Percentiles rank a stretch among this genome's conserved stretches.
Evolutionary conservation across 1,140 invertebrate genomes (phyloP).

Genomic region (Cydia amplana): DNA sequence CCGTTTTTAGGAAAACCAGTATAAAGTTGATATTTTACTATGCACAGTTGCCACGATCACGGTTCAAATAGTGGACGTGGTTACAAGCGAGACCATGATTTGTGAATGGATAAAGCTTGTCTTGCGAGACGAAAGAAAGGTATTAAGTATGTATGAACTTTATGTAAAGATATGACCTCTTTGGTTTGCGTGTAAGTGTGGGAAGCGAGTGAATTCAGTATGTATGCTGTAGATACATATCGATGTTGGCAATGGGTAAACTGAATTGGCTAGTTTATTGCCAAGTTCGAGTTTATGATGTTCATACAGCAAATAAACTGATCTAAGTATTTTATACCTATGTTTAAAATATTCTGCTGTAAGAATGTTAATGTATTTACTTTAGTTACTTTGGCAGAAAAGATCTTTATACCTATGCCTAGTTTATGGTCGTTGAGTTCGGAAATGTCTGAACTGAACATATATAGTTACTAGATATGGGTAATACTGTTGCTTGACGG

Average conservation of each 20-base stretch:
- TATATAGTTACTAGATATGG: too few species aligned
- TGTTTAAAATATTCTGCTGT: background rate
- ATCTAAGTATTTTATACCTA: background rate
- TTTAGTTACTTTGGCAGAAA: too few species aligned
- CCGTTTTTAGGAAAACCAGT: background rate
- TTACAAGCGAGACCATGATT: background rate
- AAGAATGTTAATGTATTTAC: too few species aligned
- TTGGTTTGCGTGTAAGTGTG: background rate
- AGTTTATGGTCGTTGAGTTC: too few species aligned
- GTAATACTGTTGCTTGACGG: too few species aligned
- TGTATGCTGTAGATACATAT: background rate
- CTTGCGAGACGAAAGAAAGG: constrained; percentile 1
- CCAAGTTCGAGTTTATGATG: background rate
- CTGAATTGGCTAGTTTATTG: constrained; percentile 10
- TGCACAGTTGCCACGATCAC: background rate
- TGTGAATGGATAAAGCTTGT: background rate
- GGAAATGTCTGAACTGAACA: too few species aligned
- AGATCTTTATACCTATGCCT: too few species aligned
- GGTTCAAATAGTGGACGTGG: background rate
- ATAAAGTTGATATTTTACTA: background rate
- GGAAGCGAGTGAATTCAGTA: background rate
- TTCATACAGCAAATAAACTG: background rate
- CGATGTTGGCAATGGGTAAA: constrained; percentile 10
- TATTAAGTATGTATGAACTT: background rate
- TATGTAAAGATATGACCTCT: background rate